Base-by-base conservation (phyloP, 2,113 vertebrate genomes). In the Psophia crepitans region DNA sequence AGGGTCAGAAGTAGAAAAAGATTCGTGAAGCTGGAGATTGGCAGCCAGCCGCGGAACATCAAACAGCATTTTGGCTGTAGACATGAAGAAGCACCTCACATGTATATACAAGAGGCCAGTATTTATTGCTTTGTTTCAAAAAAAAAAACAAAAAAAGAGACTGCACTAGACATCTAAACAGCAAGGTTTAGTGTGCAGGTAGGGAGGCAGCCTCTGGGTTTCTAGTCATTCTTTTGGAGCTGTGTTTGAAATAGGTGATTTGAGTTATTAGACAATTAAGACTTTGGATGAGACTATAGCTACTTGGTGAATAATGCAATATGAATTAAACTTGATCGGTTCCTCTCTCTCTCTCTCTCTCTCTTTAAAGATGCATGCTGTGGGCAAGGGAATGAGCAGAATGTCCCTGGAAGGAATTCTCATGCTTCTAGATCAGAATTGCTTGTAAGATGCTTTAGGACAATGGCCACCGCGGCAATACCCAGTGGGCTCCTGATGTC, bases 231-330 rank as follows among this genome's bases (percentile, higher is more conserved):
- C 78, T 46, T 86, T 79, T 63, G 64, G 51, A 3, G 2, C 56
- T 63, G 37, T 53, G 16, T 87, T 92, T 83, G 89, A 48, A 46
- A 33, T 23, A 83, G 85, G 88, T 88, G 75, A 46, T 64, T 86
- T 88, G 95, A 96, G 44, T 96, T 85, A 96, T 93, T 90, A 95
- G 83, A 57, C 84, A 87, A 69, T 95, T 82, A 95, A 82, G 92
- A 57, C 80, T 96, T 94, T 86, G 84, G 93, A 92, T 94, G 77
- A 70, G 71, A 8, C 69, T 88, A 10, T 46, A 86, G 84, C 89
- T 89, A 77, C 81, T 90, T 57, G 26, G 92, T 96, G 95, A 96
- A 94, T 93, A 96, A 96, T 97, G 74, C 65, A 95, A 37, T 30
- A 27, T 74, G 74, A 76, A 83, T 96, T 91, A 76, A 65, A 63